Evolutionary conservation across 2,113 vertebrate species (phyloP).

Genomic region (Rhabdornis inornatus): DNA sequence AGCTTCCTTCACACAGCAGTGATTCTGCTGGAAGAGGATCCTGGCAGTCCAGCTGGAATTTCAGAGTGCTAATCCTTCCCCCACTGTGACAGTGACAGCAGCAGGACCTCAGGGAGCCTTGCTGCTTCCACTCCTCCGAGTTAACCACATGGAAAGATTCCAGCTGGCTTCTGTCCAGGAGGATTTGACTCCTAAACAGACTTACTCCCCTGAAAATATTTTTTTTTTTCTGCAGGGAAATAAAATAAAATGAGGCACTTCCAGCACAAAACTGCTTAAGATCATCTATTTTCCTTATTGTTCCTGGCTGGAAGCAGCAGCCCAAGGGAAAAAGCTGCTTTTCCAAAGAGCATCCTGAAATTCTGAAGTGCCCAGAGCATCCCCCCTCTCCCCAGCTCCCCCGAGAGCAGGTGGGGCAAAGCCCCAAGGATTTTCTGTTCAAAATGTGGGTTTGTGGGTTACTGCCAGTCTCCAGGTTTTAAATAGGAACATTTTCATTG

Average conservation of each 20-base stretch:
- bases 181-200: not conserved
- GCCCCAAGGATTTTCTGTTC: not conserved
- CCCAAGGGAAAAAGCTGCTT: not conserved
- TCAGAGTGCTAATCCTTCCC: not conserved
- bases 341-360: not conserved
- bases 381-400: not conserved
- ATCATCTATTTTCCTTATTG: not conserved
- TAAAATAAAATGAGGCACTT: not conserved
- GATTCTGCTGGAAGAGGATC: not conserved
- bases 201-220: not conserved
- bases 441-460: not conserved
- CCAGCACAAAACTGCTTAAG: not conserved
- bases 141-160: not conserved
- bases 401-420: not conserved
- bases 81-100: not conserved
- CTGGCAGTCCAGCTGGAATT: constrained; percentile 30
- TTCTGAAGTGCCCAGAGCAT: not conserved
- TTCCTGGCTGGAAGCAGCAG: not conserved
- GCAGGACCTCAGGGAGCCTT: not conserved
- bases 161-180: not conserved
- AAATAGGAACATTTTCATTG: not conserved
- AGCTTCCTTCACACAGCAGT: not conserved
- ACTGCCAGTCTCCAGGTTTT: not conserved
- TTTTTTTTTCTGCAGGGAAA: not conserved
- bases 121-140: not conserved